Evolutionary conservation across 2,797 vertebrate genomes (phyloP), one percentile per base, ranked within the genome.

Genomic region (Uromys caudimaculatus): DNA sequence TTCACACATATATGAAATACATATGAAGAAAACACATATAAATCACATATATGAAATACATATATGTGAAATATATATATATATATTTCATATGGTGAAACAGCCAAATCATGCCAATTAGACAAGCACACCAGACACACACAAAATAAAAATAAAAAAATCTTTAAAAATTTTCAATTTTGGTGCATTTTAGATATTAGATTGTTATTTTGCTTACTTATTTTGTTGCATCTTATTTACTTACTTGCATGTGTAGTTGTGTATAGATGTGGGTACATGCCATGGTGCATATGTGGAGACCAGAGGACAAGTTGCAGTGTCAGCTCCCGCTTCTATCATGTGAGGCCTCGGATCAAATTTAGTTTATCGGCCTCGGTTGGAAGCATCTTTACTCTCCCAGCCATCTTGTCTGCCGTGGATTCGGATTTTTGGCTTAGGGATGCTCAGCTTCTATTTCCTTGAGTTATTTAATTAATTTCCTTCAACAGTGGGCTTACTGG

Each of bases 261-360:
- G 41, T 23, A 47, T 35, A 21, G 44, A 13, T 69, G 60, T 85
- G 84, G 47, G 7, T 27, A n/a, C 7, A 4, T 38, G 62, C 5
- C 41, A 23, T 47, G 41, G 41, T 7, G 41, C 60, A 35, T 29
- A 35, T 38, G 44, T 83, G 41, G 16, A 32, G 58, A n/a, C 38
- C 14, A 27, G 64, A 86, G 64, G 35, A 52, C 6, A n/a, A 17
- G 12, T 5, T 17, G 13, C 14, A 27, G 35, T 54, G 19, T 69
- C 47, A 69, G 47, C 13, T 71, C 62, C 19, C 62, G 35, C 32
- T 14, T n/a, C 19, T n/a, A 52, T 23, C 0, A 0, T 16, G 11
- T 85, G 83, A 47, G 19, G 27, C 38, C 16, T 47, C 29, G 41
- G 41, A 13, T 84, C 29, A 47, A 35, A 64, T 10, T 64, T 32